These are phyloP conservation scores for Oenanthe oenanthe DNA, from an alignment of 2,113 vertebrate genomes.

Conservation along the genomic window DNA sequence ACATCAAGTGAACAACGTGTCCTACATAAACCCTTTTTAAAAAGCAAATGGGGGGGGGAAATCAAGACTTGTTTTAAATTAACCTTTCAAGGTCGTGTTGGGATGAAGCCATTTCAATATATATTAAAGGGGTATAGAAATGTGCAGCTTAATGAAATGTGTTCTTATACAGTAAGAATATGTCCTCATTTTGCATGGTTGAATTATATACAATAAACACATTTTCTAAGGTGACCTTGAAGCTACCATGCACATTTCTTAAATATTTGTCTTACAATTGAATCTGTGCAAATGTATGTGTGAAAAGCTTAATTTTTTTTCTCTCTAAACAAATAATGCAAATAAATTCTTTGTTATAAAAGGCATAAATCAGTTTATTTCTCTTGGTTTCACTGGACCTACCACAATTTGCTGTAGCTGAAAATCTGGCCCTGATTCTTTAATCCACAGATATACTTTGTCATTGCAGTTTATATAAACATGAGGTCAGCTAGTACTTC, in stretches of 20 bases:
- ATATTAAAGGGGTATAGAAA: slow-evolving; percentile 5
- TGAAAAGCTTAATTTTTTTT: neutral
- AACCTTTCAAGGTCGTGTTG: slow-evolving; percentile 53
- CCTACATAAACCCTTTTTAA: slow-evolving; percentile 28
- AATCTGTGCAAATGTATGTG: neutral
- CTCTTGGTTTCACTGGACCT: slow-evolving; percentile 25
- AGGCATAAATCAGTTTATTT: slow-evolving; percentile 24
- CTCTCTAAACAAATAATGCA: neutral
- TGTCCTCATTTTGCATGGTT: slow-evolving; percentile 1
- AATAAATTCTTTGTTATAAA: slow-evolving; percentile 7
- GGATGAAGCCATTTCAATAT: slow-evolving; percentile 24
- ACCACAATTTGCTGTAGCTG: slow-evolving; percentile 31
- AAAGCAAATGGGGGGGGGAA: neutral
- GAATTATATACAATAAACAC: neutral
- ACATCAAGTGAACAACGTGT: slow-evolving; percentile 62
- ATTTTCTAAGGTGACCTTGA: slow-evolving; percentile 27
- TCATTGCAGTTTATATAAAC: slow-evolving; percentile 52
- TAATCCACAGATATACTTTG: slow-evolving; percentile 64
- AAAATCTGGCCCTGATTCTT: slow-evolving; percentile 49
- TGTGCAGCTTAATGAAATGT: neutral
- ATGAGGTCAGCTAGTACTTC: slow-evolving; percentile 53
- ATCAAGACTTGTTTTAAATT: slow-evolving; percentile 30
- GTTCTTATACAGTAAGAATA: neutral
- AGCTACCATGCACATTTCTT: neutral
- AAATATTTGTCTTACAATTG: neutral